These are phyloP conservation scores for Pandemis cinnamomeana DNA, from an alignment of 2,888 invertebrate genomes.

Conservation along the genomic window DNA sequence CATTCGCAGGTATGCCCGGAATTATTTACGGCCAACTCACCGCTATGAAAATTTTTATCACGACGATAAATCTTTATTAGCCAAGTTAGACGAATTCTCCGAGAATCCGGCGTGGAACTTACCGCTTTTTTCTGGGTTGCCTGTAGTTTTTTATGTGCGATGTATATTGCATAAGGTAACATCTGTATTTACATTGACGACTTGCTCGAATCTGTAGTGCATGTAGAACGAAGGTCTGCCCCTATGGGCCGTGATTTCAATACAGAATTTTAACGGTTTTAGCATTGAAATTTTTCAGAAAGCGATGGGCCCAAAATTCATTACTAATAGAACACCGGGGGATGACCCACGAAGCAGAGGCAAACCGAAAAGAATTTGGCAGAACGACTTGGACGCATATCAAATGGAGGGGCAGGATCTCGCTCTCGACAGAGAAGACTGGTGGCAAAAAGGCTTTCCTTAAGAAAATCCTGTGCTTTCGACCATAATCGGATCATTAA, in stretches of 20 bases:
- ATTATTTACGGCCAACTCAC: slow-evolving; percentile 79
- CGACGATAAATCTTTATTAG: slow-evolving; percentile 79
- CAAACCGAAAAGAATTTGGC: too few species aligned
- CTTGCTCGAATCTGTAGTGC: slow-evolving; percentile 4
- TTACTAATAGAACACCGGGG: too few species aligned
- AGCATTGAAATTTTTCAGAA: background rate
- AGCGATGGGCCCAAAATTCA: too few species aligned
- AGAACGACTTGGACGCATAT: too few species aligned
- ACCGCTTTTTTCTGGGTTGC: slow-evolving; percentile 40
- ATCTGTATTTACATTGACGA: slow-evolving; percentile 12
- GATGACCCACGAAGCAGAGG: too few species aligned
- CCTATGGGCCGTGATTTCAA: background rate
- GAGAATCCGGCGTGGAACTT: slow-evolving; percentile 48
- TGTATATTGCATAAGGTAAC: slow-evolving; percentile 4
- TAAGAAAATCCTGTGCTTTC: too few species aligned
- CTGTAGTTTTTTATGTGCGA: slow-evolving; percentile 25
- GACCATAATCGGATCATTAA: too few species aligned
- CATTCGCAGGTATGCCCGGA: slow-evolving; percentile 80
- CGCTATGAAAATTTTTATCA: slow-evolving; percentile 79
- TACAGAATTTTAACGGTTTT: background rate
- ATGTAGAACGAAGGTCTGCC: background rate
- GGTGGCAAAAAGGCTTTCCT: too few species aligned
- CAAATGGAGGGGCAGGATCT: too few species aligned
- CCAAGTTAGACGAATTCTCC: slow-evolving; percentile 63
- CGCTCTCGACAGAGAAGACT: too few species aligned